Evolutionary conservation across 2,113 vertebrate genomes (phyloP).

Genomic region (Mastomys coucha): DNA sequence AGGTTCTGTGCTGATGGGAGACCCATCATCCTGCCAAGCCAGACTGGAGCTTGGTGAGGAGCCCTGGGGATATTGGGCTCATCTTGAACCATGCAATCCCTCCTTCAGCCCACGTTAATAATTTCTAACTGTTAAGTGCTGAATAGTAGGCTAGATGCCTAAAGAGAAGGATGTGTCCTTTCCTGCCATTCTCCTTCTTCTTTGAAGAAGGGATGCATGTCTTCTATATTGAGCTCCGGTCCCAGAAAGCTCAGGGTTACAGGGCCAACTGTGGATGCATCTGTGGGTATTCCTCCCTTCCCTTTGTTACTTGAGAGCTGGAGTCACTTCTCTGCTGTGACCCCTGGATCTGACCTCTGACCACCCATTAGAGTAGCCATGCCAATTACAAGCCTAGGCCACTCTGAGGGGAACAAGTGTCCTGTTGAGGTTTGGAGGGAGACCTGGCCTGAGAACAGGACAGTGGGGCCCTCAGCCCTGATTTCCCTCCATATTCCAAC

Average conservation of each 20-base stretch:
- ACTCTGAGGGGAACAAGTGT: background rate
- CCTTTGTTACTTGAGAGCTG: background rate
- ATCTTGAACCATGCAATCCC: background rate
- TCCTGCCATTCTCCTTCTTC: no score
- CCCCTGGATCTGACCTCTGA: background rate
- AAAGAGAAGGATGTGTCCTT: background rate
- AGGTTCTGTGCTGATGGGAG: background rate
- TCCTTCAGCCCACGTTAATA: background rate
- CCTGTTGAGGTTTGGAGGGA: background rate
- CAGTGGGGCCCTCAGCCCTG: constrained; percentile 63
- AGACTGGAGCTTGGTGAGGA: background rate
- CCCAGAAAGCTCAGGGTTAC: background rate
- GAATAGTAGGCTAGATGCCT: background rate
- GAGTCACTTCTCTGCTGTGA: background rate
- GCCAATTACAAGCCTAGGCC: background rate
- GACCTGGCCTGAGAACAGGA: background rate
- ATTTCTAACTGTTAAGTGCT: background rate
- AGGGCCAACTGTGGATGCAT: background rate
- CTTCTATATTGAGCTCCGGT: no score
- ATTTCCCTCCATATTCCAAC: background rate
- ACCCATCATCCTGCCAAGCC: background rate
- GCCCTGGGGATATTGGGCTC: background rate
- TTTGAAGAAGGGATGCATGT: background rate
- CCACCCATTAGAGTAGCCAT: constrained; percentile 36
- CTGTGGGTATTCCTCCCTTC: constrained; percentile 13